Percentiles rank a stretch among this genome's conserved stretches.
These are phyloP conservation scores for Anableps anableps DNA, from an alignment of 2,797 vertebrate genomes.

Conservation along the genomic window DNA sequence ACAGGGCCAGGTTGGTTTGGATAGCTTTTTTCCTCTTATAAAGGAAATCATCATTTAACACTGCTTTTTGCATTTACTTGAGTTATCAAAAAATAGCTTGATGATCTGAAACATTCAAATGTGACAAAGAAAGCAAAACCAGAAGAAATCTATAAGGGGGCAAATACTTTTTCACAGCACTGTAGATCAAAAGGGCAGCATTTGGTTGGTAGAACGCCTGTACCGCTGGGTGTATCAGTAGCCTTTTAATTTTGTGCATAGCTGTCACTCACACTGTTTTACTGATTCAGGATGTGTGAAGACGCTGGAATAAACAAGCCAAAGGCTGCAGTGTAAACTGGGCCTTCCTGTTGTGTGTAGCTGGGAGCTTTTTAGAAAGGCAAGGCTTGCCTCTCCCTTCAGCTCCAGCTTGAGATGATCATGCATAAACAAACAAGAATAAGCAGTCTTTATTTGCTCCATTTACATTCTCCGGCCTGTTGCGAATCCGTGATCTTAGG, in stretches of 20 bases:
- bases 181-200: slow-evolving; percentile 21
- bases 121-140: neutral
- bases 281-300: slow-evolving; percentile 49
- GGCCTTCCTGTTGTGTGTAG: slow-evolving; percentile 65
- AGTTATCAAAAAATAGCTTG: neutral
- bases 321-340: slow-evolving; percentile 60
- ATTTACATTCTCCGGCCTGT: slow-evolving; percentile 49
- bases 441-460: slow-evolving; percentile 61
- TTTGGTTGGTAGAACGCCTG: slow-evolving; percentile 13
- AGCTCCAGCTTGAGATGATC: slow-evolving; percentile 38
- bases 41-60: neutral
- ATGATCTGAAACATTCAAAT: neutral
- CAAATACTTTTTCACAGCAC: slow-evolving; percentile 19
- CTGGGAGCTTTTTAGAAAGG: slow-evolving; percentile 43
- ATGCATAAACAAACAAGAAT: slow-evolving; percentile 68
- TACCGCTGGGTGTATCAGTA: slow-evolving; percentile 36
- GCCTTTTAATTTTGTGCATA: slow-evolving; percentile 33
- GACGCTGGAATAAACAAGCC: slow-evolving; percentile 49
- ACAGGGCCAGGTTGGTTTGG: neutral
- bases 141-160: neutral
- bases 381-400: slow-evolving; percentile 43
- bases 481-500: slow-evolving; percentile 43
- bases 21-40: neutral
- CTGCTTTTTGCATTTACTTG: neutral
- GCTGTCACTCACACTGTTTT: slow-evolving; percentile 41